Percentiles rank a stretch among this genome's conserved stretches.
Evolutionary conservation across 1,140 invertebrate species (phyloP).

Genomic region (Drosophila ercepeae): DNA sequence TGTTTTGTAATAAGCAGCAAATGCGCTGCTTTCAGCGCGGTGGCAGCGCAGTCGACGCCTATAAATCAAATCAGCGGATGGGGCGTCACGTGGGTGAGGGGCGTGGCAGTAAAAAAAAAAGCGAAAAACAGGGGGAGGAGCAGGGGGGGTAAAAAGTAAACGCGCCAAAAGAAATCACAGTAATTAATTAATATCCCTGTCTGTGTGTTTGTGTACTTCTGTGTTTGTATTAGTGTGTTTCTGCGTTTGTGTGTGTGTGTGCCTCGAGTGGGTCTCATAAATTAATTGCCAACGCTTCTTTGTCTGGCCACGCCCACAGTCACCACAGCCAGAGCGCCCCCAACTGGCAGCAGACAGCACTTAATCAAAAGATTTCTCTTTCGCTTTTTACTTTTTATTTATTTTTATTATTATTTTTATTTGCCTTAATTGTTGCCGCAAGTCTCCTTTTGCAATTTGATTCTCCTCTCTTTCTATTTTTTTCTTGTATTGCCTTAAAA

Average conservation of each 20-base stretch:
- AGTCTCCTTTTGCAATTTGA: slow-evolving; percentile 38
- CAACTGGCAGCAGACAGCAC: slow-evolving; percentile 50
- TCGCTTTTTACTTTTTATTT: slow-evolving; percentile 4
- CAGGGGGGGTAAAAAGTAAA: slow-evolving; percentile 15
- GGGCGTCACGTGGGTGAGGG: too few species aligned
- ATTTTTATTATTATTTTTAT: slow-evolving; percentile 5
- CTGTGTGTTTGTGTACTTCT: too few species aligned
- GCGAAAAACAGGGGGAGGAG: slow-evolving; percentile 3
- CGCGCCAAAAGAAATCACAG: slow-evolving; percentile 74
- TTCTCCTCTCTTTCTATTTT: neutral
- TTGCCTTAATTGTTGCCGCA: slow-evolving; percentile 35
- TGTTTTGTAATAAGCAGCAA: slow-evolving; percentile 46
- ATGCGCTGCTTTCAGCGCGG: slow-evolving; percentile 35
- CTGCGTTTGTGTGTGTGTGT: slow-evolving; percentile 25
- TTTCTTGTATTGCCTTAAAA: neutral
- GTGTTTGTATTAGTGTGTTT: slow-evolving; percentile 16
- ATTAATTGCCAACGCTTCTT: slow-evolving; percentile 68
- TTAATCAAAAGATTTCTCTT: slow-evolving; percentile 65
- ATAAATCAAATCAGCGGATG: slow-evolving; percentile 53
- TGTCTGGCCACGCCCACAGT: slow-evolving; percentile 44
- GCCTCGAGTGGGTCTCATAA: slow-evolving; percentile 59
- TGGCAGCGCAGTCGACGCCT: slow-evolving; percentile 27
- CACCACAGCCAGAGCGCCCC: neutral
- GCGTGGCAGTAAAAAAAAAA: slow-evolving; percentile 7
- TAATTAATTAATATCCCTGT: slow-evolving; percentile 74